Base-by-base conservation (phyloP, 2,888 invertebrate genomes). In the Dioctria linearis region DNA sequence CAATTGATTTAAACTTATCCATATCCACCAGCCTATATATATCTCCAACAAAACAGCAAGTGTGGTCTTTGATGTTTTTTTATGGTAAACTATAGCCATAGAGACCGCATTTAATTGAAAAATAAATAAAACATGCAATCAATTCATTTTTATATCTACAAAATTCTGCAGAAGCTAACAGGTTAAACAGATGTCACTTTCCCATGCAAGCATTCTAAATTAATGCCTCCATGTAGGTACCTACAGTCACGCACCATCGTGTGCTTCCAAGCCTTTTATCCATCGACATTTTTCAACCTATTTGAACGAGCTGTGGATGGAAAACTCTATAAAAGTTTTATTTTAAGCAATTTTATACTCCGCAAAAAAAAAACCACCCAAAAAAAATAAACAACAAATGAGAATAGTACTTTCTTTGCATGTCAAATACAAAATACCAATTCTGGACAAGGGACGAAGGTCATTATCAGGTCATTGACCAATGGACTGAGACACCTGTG, bases 381-480 rank as follows among this genome's bases (percentile, higher is more conserved):
- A 59, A 57, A 54, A 59, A 59, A 59, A 9, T 57, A 75, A 59
- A 75, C 61, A 75, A 59, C 25, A 25, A 42, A 25, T 40, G 43
- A 59, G 25, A 9, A 43, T 39, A 75, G 42, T 59, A 40, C 43
- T 59, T 40, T 25, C 37, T 43, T 75, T 43, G 13, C 42, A 43
- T 43, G 59, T 40, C 25, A 75, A 75, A 75, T 42, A 43, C 13
- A 9, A 75, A 25, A 59, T 43, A 59, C 13, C 42, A 40, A 59
- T n/a, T 49, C 65, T 46, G 5, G 39, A 46, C 40, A 3, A 49
- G 5, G 46, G 63, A 46, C 13, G 25, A 25, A 39, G 51, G 78
- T 49, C 63, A 51, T 78, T 78, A 65, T 78, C 40, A 11, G 63
- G 78, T 63, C 78, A 39, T 39, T 78, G 78, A 65, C 78, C 78